Percentiles rank a stretch among this genome's conserved stretches.
Conservation (phyloP, 2,797 vertebrate genomes). For the Tragelaphus oryx region DNA sequence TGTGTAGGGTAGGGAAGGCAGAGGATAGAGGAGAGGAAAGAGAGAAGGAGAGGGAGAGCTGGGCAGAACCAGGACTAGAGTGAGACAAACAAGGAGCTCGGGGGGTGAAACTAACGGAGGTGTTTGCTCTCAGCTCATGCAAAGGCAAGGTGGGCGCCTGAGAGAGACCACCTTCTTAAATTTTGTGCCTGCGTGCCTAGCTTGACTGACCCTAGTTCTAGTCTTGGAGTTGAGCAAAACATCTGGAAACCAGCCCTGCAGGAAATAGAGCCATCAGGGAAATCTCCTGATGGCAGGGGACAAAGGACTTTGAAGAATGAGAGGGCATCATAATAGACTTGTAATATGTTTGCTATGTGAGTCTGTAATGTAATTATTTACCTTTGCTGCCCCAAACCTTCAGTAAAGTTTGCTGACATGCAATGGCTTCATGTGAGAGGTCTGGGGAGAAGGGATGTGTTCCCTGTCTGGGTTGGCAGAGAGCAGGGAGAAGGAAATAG, state of each 20-base stretch:
- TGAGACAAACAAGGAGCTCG: too few relatives aligned
- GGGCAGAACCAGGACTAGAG: not conserved
- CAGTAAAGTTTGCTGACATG: not conserved
- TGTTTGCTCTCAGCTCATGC: not conserved
- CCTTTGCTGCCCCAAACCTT: not conserved
- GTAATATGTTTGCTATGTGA: not conserved
- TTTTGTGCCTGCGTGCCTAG: not conserved
- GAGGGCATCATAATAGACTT: not conserved
- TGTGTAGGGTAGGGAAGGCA: not conserved
- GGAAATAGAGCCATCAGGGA: not conserved
- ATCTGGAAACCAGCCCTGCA: not conserved
- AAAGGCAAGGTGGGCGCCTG: not conserved
- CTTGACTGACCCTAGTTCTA: not conserved
- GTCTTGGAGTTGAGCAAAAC: not conserved
- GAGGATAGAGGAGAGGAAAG: not conserved
- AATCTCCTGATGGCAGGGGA: not conserved
- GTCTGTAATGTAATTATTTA: not conserved
- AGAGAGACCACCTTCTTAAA: not conserved
- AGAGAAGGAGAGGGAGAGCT: not conserved
- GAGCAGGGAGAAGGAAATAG: not conserved
- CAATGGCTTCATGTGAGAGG: not conserved
- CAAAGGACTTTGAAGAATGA: not conserved
- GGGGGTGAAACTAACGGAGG: not conserved
- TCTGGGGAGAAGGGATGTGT: not conserved
- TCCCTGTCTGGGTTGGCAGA: not conserved